phyloP scores from a whole-genome alignment of 1,140 invertebrate genomes.

The Tenebrio molitor region DNA sequence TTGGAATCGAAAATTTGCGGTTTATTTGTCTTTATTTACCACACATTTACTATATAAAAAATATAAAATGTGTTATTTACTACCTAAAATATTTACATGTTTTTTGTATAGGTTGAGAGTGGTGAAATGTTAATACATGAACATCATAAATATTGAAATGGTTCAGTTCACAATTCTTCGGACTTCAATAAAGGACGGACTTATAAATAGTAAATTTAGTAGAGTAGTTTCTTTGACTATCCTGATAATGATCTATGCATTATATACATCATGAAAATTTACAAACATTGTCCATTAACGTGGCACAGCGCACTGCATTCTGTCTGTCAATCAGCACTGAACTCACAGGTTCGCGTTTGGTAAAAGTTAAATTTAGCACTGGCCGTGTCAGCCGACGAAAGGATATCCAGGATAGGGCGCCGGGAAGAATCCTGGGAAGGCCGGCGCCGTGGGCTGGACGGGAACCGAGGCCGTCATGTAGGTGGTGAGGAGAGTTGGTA shows the following conservation, averaged over 20 bases:
- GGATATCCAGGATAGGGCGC: conserved; percentile 80
- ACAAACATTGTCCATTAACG: not conserved
- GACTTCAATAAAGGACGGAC: not conserved
- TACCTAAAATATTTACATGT: too few relatives aligned
- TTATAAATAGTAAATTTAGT: too few relatives aligned
- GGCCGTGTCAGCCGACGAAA: conserved; percentile 77
- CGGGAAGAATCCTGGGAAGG: conserved; percentile 82
- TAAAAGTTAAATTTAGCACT: not conserved
- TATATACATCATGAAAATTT: conserved; percentile 4
- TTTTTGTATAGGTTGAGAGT: not conserved
- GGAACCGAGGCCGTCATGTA: conserved; percentile 84
- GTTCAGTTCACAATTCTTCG: not conserved
- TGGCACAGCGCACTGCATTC: not conserved
- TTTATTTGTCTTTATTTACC: too few relatives aligned
- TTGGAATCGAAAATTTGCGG: too few relatives aligned
- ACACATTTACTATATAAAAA: too few relatives aligned
- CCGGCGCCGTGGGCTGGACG: conserved; percentile 77
- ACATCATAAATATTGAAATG: not conserved
- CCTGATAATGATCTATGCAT: not conserved
- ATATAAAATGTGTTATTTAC: too few relatives aligned
- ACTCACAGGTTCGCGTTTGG: not conserved
- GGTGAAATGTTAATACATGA: not conserved
- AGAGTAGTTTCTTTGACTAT: not conserved
- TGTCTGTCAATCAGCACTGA: not conserved
- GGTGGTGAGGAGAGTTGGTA: conserved; percentile 86